These are phyloP conservation scores for Cryptotis parvus DNA, from an alignment of 2,113 vertebrate species.

Conservation along the genomic window DNA sequence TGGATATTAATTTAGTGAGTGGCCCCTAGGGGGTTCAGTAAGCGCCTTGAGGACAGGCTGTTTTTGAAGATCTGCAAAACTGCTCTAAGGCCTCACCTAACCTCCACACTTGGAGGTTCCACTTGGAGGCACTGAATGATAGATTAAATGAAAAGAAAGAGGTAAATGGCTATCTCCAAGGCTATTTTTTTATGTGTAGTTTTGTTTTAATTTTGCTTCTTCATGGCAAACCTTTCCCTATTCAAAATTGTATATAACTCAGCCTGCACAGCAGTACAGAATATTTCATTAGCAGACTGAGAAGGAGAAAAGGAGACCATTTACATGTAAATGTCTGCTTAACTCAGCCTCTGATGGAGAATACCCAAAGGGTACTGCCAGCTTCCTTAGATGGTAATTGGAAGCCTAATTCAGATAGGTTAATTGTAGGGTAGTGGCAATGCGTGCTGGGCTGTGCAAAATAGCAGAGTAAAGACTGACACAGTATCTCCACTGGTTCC, in stretches of 20 bases:
- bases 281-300: constrained; percentile 72
- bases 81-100: background rate
- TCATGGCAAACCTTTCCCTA: constrained; percentile 43
- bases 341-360: constrained; percentile 68
- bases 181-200: constrained; percentile 27
- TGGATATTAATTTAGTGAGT: background rate
- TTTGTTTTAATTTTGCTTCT: constrained; percentile 70
- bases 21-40: background rate
- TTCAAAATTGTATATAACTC: constrained; percentile 53
- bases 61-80: background rate
- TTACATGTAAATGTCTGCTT: constrained; percentile 77
- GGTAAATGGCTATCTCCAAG: constrained; percentile 17
- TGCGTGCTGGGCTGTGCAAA: constrained; percentile 29
- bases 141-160: constrained; percentile 19
- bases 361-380: constrained; percentile 64
- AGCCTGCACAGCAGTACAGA: background rate
- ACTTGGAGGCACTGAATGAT: background rate
- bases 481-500: background rate
- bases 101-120: background rate
- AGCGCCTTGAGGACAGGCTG: background rate
- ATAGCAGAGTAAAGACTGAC: constrained; percentile 13
- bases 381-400: constrained; percentile 63
- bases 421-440: constrained; percentile 55
- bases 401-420: constrained; percentile 75
- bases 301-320: constrained; percentile 62